Conservation (phyloP, 2,888 invertebrate genomes). For the Drymonia ruficornis region DNA sequence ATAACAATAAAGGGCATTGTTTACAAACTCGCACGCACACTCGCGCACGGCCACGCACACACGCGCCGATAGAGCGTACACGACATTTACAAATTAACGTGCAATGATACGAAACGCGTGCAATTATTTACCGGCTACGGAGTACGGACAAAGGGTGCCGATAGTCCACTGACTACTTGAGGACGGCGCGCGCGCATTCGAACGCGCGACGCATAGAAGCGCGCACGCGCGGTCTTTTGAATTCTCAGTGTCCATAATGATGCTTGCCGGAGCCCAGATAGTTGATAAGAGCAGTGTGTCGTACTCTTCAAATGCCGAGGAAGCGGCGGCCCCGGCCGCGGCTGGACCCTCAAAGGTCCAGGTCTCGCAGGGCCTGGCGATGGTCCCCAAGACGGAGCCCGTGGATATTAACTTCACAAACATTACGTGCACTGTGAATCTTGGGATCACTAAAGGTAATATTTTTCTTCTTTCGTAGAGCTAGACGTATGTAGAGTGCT, state of each 20-base stretch:
- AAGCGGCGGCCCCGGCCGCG: slow-evolving; percentile 18
- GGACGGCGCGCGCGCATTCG: slow-evolving; percentile 63
- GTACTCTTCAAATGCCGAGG: slow-evolving; percentile 33
- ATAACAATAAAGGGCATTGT: slow-evolving; percentile 50
- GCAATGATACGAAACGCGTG: slow-evolving; percentile 52
- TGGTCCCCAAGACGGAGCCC: slow-evolving; percentile 69
- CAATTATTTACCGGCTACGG: slow-evolving; percentile 55
- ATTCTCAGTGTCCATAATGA: slow-evolving; percentile 51
- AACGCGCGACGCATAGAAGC: slow-evolving; percentile 49
- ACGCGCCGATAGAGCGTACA: slow-evolving; percentile 31
- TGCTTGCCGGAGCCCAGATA: slow-evolving; percentile 78
- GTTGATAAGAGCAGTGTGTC: slow-evolving; percentile 67
- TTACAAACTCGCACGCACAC: slow-evolving; percentile 23
- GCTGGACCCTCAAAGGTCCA: slow-evolving; percentile 8
- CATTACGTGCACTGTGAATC: slow-evolving; percentile 88
- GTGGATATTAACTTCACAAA: slow-evolving; percentile 91
- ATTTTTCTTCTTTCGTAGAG: not conserved
- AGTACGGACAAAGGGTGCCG: slow-evolving; percentile 59
- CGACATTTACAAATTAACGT: slow-evolving; percentile 55
- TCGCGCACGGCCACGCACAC: slow-evolving; percentile 13
- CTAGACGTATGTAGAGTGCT: too few relatives aligned
- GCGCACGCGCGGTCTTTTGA: slow-evolving; percentile 57
- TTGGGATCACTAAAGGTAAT: slow-evolving; percentile 90
- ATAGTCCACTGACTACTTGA: slow-evolving; percentile 33
- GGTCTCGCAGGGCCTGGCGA: slow-evolving; percentile 45